phyloP scores from a whole-genome alignment of 2,797 vertebrate species.

The Neosilurus hyrtlii region DNA sequence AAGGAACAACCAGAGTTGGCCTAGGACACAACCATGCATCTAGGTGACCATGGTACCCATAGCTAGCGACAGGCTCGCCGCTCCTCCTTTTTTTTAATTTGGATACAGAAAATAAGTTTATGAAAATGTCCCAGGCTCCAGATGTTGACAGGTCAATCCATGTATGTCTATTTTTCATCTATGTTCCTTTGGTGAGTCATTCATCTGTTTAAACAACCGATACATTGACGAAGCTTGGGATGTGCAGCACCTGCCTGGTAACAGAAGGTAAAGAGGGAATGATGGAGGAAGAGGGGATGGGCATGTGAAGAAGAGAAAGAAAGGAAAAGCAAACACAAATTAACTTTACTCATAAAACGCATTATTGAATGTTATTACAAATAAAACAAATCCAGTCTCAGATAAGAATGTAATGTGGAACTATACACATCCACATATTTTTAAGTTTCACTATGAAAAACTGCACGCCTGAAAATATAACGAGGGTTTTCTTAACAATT shows the following conservation, averaged over 20 bases:
- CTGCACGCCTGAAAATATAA: background rate
- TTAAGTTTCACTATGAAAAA: background rate
- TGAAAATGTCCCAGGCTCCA: constrained; percentile 1
- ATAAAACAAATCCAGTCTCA: background rate
- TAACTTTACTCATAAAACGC: background rate
- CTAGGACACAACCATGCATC: constrained; percentile 45
- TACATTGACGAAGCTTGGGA: constrained; percentile 8
- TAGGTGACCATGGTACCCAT: constrained; percentile 59
- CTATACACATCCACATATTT: background rate
- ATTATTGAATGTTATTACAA: background rate
- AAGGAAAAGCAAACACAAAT: background rate
- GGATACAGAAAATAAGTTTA: constrained; percentile 27
- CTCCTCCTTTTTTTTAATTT: constrained; percentile 7
- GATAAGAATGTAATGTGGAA: background rate
- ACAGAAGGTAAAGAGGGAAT: constrained; percentile 21
- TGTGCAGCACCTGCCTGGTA: constrained; percentile 55
- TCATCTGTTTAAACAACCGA: constrained; percentile 16
- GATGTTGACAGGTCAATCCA: constrained; percentile 19
- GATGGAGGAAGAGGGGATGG: background rate
- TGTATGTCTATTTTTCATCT: constrained; percentile 10
- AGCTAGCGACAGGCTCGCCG: constrained; percentile 43
- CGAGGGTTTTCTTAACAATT: background rate
- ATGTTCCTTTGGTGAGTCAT: constrained; percentile 27
- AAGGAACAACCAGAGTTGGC: constrained; percentile 25
- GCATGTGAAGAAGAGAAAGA: constrained; percentile 6